Percentiles rank a stretch among this genome's conserved stretches.
Conservation (phyloP, 2,888 invertebrate species). For the Drosophila subquinaria region DNA sequence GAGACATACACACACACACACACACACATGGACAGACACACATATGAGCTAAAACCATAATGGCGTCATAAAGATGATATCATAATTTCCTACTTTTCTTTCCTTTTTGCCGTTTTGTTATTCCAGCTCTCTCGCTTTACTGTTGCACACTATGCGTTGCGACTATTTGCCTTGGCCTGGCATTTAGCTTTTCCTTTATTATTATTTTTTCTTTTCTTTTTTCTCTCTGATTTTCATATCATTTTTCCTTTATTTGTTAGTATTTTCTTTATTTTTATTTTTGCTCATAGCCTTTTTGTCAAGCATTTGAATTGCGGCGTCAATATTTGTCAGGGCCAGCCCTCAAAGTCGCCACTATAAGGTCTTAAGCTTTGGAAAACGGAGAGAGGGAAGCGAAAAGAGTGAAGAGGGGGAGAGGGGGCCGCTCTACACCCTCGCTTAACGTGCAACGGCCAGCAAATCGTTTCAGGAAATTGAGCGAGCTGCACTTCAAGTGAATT, state of each 20-base stretch:
- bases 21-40: slow-evolving; percentile 19
- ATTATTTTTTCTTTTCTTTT: slow-evolving; percentile 36
- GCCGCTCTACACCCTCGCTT: slow-evolving; percentile 7
- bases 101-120: slow-evolving; percentile 45
- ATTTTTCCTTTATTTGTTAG: background rate
- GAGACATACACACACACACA: slow-evolving; percentile 26
- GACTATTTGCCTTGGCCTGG: slow-evolving; percentile 52
- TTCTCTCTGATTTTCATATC: slow-evolving; percentile 17
- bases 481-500: slow-evolving; percentile 66
- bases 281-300: slow-evolving; percentile 41
- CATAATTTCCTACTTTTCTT: slow-evolving; percentile 77
- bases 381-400: background rate
- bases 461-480: slow-evolving; percentile 74
- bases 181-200: slow-evolving; percentile 46
- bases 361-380: slow-evolving; percentile 15
- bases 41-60: slow-evolving; percentile 59
- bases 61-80: slow-evolving; percentile 78
- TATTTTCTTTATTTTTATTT: background rate
- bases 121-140: slow-evolving; percentile 40
- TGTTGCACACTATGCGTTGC: slow-evolving; percentile 54
- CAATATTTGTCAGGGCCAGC: slow-evolving; percentile 67
- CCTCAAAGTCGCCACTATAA: slow-evolving; percentile 35
- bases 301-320: slow-evolving; percentile 65
- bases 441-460: slow-evolving; percentile 63
- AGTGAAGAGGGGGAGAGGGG: background rate